Conservation (phyloP, 37 sponge, comb jelly and placozoan genomes). For the Cladorhizidae sp. region DNA sequence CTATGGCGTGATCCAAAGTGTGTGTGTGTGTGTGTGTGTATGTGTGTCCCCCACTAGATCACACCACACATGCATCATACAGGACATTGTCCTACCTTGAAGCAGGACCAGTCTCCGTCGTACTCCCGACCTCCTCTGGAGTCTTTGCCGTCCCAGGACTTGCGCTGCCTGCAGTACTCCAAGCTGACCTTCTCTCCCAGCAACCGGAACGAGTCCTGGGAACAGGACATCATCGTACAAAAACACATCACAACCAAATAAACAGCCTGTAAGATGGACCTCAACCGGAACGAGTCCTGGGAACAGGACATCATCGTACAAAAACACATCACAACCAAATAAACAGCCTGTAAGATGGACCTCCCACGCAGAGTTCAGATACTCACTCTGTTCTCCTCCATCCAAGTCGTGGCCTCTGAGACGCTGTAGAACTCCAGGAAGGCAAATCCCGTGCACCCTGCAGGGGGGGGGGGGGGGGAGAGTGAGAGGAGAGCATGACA, state of each 20-base stretch:
- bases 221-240: too few relatives aligned
- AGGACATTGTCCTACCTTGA: slow-evolving; percentile 48
- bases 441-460: slow-evolving; percentile 49
- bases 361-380: not conserved
- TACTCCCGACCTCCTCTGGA: slow-evolving; percentile 6
- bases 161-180: slow-evolving; percentile 61
- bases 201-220: slow-evolving; percentile 25
- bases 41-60: too few relatives aligned
- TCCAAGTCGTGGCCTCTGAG: slow-evolving; percentile 60
- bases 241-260: not conserved
- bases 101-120: slow-evolving; percentile 70
- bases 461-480: too few relatives aligned
- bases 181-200: slow-evolving; percentile 37
- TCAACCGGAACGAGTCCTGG: slow-evolving; percentile 28
- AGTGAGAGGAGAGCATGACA: too few relatives aligned
- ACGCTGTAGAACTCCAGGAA: slow-evolving; percentile 67
- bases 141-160: not conserved
- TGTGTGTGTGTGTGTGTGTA: too few relatives aligned
- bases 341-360: too few relatives aligned
- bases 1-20: too few relatives aligned
- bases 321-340: not conserved
- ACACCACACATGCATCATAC: too few relatives aligned
- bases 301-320: too few relatives aligned
- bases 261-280: too few relatives aligned
- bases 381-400: slow-evolving; percentile 62